Percentiles rank a stretch among this genome's conserved stretches.
Conservation (phyloP, 2,797 vertebrate species). For the Sebastiscus tertius region DNA sequence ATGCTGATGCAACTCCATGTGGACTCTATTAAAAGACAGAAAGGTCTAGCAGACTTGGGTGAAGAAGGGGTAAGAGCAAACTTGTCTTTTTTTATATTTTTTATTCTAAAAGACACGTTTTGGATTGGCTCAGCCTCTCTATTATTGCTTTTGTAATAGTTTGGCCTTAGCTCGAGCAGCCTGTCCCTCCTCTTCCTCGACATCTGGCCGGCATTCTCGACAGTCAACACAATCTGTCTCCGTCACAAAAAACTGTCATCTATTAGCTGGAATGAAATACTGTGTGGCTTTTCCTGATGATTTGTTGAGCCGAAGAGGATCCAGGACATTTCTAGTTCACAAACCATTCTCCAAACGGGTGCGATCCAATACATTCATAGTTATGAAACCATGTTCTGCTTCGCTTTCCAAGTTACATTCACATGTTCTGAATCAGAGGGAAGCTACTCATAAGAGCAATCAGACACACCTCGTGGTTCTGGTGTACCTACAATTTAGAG, state of each 20-base stretch:
- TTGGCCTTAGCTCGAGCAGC: conserved; percentile 39
- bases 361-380: conserved; percentile 11
- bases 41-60: neutral
- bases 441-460: conserved; percentile 25
- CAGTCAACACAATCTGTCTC: conserved; percentile 44
- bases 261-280: conserved; percentile 50
- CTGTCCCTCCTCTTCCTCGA: conserved; percentile 53
- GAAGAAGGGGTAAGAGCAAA: neutral
- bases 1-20: neutral
- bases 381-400: conserved; percentile 32
- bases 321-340: conserved; percentile 44
- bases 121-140: neutral
- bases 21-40: neutral
- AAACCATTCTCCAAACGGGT: conserved; percentile 17
- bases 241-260: conserved; percentile 63
- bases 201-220: conserved; percentile 63
- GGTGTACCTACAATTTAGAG: conserved; percentile 31
- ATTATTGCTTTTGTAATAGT: conserved; percentile 26
- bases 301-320: conserved; percentile 56
- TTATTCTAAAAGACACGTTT: conserved; percentile 2
- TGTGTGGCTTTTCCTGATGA: conserved; percentile 53
- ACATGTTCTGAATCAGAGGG: conserved; percentile 47
- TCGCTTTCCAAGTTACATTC: conserved; percentile 28
- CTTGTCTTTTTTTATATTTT: conserved; percentile 6
- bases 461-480: conserved; percentile 13